Evolutionary conservation across 2,797 vertebrate genomes (phyloP).

Genomic region (Hydrophis major): DNA sequence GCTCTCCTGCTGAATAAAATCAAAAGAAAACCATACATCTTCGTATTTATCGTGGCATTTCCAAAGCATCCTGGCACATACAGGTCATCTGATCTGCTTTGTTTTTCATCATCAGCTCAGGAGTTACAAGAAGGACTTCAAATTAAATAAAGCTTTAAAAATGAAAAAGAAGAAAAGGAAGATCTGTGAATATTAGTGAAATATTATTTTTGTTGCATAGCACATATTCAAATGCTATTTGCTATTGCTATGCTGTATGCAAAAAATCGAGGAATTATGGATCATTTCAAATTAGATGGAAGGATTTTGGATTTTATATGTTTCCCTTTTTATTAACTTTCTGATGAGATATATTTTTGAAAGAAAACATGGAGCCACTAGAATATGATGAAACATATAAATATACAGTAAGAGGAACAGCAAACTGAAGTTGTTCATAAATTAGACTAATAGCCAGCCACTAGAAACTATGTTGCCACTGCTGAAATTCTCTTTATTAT

Average conservation of each 20-base stretch:
- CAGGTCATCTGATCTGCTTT: not conserved
- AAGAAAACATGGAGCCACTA: not conserved
- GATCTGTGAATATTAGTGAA: not conserved
- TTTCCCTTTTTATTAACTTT: not conserved
- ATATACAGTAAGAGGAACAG: not conserved
- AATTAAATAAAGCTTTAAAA: not conserved
- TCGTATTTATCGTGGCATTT: conserved; percentile 6
- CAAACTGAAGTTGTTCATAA: not conserved
- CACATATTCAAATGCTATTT: not conserved
- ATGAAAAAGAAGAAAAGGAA: not conserved
- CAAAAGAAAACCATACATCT: not conserved
- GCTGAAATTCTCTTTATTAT: not conserved
- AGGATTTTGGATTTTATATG: rapidly evolving
- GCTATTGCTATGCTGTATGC: not conserved
- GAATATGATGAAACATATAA: not conserved
- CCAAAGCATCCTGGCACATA: conserved; percentile 32
- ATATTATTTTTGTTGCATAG: not conserved
- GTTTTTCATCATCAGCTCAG: conserved; percentile 8
- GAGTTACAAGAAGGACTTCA: conserved; percentile 15
- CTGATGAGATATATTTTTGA: not conserved
- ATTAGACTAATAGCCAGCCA: not conserved
- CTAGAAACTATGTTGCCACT: not conserved
- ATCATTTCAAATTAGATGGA: not conserved
- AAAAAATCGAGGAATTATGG: not conserved
- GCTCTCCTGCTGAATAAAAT: not conserved